Evolutionary conservation across 2,113 vertebrate species (phyloP), one percentile per base, ranked within the genome.

Genomic region (Amblyornis subalaris): DNA sequence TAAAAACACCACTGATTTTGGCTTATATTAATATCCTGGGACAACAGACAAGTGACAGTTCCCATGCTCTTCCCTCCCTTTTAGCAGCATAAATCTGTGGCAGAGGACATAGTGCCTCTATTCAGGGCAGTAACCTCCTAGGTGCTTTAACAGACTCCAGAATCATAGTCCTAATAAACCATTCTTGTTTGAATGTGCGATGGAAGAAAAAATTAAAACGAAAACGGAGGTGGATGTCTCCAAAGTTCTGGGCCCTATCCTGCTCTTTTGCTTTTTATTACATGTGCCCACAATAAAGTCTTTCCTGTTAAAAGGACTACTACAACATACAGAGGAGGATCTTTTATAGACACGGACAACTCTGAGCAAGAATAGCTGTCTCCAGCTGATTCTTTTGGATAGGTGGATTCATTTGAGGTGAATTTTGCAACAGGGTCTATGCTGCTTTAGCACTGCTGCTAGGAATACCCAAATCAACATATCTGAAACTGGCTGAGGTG

Each of bases 271-370:
- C 10, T n/a, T 47, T 85, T 87, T 72, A 78, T 44, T 53, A 60
- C 6, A 14, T 1, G 1, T 5, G 21, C 35, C 33, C 17, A 53
- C 0, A 10, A 64, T 44, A 90, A 83, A 35, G 4, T 2, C 14
- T 70, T 54, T 74, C 21, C 45, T 45, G 10, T 28, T 53, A 81
- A 75, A 81, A 87, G 25, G 31, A 47, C 6, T 42, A 69, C 29
- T 55, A 12, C 14, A 92, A 75, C 2, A 70, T 5, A 29, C 1
- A 50, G 35, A 65, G 42, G 17, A 60, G 6, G 21, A 10, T 35
- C 16, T 42, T 64, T 71, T 61, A 57, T 6, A 60, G n/a, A 55
- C 21, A 67, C 5, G 9, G 67, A 53, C 17, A 58, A 24, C 10
- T 79, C 45, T 69, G 42, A 94, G 71, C 28, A 50, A 7, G 55